phyloP scores from a whole-genome alignment of 2,113 vertebrate species.

The Poecile atricapillus region DNA sequence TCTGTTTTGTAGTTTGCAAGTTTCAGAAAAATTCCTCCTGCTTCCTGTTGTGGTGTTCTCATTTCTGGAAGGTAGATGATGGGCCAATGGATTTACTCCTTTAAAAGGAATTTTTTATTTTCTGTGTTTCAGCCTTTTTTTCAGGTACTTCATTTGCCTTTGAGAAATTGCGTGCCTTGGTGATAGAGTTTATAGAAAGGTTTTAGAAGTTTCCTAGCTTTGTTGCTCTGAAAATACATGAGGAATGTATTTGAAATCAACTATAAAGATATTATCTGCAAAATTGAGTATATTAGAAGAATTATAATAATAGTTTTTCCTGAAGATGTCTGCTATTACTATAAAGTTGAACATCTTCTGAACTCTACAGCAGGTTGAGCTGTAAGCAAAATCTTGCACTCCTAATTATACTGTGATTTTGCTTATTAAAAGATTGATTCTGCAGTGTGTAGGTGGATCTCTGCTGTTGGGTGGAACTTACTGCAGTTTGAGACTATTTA shows the following conservation, averaged over 20 bases:
- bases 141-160: background rate
- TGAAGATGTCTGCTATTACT: background rate
- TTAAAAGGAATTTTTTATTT: background rate
- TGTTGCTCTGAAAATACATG: background rate
- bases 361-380: background rate
- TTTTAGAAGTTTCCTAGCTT: background rate
- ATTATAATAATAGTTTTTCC: background rate
- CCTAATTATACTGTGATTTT: background rate
- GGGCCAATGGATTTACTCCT: background rate
- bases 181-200: background rate
- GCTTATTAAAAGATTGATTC: slow-evolving; percentile 5
- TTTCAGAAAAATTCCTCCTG: background rate
- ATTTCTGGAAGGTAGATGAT: background rate
- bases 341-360: background rate
- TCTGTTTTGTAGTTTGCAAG: background rate
- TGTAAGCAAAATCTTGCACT: background rate
- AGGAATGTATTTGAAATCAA: background rate
- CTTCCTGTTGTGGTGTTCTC: background rate
- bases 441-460: background rate
- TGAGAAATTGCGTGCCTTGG: background rate
- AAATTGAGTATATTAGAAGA: background rate
- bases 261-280: background rate
- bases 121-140: background rate
- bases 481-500: background rate
- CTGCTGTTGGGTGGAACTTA: background rate